Conservation (phyloP, 2,888 invertebrate genomes). For the Perizoma flavofasciatum region DNA sequence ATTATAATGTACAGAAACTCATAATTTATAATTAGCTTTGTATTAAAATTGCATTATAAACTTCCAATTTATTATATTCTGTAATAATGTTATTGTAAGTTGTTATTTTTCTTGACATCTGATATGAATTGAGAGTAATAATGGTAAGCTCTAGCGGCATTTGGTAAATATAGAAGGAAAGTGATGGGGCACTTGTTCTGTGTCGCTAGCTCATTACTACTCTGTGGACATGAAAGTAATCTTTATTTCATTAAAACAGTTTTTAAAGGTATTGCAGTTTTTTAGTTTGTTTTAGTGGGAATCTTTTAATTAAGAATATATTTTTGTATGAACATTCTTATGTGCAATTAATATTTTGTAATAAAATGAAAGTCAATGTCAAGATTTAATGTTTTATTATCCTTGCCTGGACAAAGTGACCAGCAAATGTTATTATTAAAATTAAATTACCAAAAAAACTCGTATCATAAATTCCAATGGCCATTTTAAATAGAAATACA, state of each 20-base stretch:
- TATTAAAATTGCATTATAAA: conserved; percentile 37
- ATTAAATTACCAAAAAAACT: too few species aligned
- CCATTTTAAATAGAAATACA: too few species aligned
- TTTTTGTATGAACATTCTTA: conserved; percentile 82
- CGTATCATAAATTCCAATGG: too few species aligned
- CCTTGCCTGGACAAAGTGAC: neutral
- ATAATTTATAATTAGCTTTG: conserved; percentile 41
- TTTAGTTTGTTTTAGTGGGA: conserved; percentile 76
- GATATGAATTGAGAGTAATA: conserved; percentile 43
- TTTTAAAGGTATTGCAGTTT: conserved; percentile 60
- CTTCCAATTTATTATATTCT: conserved; percentile 23
- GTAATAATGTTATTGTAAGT: conserved; percentile 11
- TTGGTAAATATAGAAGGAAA: neutral
- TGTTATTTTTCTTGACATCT: conserved; percentile 64
- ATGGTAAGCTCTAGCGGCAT: neutral
- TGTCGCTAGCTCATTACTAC: neutral
- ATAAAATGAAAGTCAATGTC: conserved; percentile 77
- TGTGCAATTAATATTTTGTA: conserved; percentile 82
- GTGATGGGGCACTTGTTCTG: too few species aligned
- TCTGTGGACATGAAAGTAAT: conserved; percentile 21
- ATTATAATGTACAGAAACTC: conserved; percentile 41
- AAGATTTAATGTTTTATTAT: conserved; percentile 49
- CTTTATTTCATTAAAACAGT: conserved; percentile 14
- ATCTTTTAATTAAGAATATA: conserved; percentile 81
- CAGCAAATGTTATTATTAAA: too few species aligned